phyloP scores from a whole-genome alignment of 2,888 invertebrate species.

The Drosophila multiciliata region DNA sequence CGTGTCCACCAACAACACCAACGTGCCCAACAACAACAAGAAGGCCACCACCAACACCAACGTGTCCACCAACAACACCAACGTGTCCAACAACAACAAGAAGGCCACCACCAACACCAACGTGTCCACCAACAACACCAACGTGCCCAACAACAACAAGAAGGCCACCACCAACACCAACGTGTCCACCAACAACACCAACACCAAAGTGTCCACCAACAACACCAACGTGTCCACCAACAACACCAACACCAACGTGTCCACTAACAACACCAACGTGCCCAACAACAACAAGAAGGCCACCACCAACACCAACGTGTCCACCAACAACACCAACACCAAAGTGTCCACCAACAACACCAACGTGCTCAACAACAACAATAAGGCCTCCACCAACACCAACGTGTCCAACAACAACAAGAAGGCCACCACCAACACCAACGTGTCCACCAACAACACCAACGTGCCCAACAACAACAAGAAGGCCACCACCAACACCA shows the following conservation, averaged over 20 bases:
- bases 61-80: neutral
- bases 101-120: too few relatives aligned
- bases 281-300: neutral
- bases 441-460: neutral
- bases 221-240: neutral
- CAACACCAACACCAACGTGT: neutral
- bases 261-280: too few relatives aligned
- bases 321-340: neutral
- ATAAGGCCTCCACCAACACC: neutral
- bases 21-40: too few relatives aligned
- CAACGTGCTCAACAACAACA: neutral
- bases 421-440: neutral
- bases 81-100: neutral
- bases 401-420: too few relatives aligned
- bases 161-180: neutral
- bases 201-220: neutral
- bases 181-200: too few relatives aligned
- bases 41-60: neutral
- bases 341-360: neutral
- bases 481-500: too few relatives aligned
- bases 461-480: too few relatives aligned
- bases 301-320: neutral
- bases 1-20: too few relatives aligned
- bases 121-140: neutral
- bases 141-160: neutral